Percentiles rank a stretch among this genome's conserved stretches.
phyloP scores from a whole-genome alignment of 2,113 vertebrate species.

The Lipophrys pholis region DNA sequence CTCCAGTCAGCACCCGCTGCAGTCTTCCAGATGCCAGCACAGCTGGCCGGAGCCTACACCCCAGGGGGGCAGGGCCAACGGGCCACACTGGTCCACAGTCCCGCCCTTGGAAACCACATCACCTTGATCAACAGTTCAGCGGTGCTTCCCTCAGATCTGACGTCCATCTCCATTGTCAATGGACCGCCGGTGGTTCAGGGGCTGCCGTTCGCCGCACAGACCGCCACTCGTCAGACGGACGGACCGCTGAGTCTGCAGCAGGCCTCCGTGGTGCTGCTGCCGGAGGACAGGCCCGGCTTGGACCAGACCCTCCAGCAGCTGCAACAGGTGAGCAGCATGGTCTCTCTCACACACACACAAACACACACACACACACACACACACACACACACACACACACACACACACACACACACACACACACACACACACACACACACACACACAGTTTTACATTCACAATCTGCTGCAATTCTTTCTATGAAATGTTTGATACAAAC shows the following conservation, averaged over 20 bases:
- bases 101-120: slow-evolving; percentile 82
- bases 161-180: slow-evolving; percentile 83
- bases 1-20: slow-evolving; percentile 80
- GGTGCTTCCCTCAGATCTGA: slow-evolving; percentile 72
- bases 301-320: slow-evolving; percentile 75
- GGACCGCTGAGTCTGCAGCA: slow-evolving; percentile 75
- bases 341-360: too few species aligned
- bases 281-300: slow-evolving; percentile 67
- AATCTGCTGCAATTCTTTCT: too few species aligned
- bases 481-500: too few species aligned
- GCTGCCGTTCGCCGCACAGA: slow-evolving; percentile 73
- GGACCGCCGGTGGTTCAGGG: slow-evolving; percentile 79
- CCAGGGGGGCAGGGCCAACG: slow-evolving; percentile 75
- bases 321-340: slow-evolving; percentile 68
- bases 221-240: slow-evolving; percentile 62
- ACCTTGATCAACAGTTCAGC: slow-evolving; percentile 82
- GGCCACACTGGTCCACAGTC: slow-evolving; percentile 79
- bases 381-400: too few species aligned
- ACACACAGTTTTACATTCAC: too few species aligned
- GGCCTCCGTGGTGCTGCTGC: slow-evolving; percentile 80
- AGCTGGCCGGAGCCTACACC: slow-evolving; percentile 79
- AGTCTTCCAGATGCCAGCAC: slow-evolving; percentile 85
- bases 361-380: too few species aligned
- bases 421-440: too few species aligned
- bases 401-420: too few species aligned